Evolutionary conservation across 2,888 invertebrate genomes (phyloP).

Genomic region (Stenchaetothrips biformis): DNA sequence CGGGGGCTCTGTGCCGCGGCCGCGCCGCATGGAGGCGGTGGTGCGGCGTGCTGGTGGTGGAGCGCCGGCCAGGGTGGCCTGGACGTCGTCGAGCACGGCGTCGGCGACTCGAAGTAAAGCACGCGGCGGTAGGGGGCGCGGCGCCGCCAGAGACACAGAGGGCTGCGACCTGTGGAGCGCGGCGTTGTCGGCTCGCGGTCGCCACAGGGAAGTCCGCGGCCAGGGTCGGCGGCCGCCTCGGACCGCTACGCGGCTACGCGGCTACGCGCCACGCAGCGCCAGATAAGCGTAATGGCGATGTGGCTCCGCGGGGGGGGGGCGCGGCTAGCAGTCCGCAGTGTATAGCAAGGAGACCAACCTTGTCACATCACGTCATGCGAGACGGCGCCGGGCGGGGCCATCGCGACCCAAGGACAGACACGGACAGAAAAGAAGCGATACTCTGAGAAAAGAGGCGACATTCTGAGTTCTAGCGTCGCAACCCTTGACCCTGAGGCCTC

Average conservation of each 20-base stretch:
- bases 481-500: not conserved
- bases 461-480: too few species aligned
- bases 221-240: not conserved
- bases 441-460: too few species aligned
- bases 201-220: not conserved
- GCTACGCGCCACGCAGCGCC: not conserved
- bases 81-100: too few species aligned
- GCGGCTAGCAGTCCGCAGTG: too few species aligned
- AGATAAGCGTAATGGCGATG: too few species aligned
- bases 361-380: not conserved
- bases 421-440: not conserved
- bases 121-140: not conserved
- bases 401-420: not conserved
- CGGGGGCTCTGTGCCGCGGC: not conserved
- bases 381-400: not conserved
- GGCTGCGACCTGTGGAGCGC: not conserved
- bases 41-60: not conserved
- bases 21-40: not conserved
- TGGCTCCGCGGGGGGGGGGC: too few species aligned
- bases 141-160: not conserved
- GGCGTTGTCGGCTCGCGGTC: not conserved
- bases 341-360: too few species aligned
- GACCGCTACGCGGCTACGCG: not conserved
- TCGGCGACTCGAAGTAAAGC: not conserved
- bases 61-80: too few species aligned